Base-by-base conservation (phyloP, 2,113 vertebrate genomes). In the Chloropsis cyanopogon region DNA sequence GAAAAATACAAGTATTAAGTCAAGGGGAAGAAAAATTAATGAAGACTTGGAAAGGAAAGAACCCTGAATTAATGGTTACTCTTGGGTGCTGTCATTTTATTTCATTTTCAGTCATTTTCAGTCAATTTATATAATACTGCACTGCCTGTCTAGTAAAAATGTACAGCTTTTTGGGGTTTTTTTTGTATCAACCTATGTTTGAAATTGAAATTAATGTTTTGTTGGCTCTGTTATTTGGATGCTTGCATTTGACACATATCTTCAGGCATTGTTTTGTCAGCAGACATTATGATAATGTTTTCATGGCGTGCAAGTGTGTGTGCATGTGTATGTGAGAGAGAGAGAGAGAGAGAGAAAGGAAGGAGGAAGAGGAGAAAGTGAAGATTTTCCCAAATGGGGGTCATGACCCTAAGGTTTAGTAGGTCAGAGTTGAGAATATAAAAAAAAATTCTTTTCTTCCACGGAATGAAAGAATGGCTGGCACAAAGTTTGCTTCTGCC, bases 391-490 rank as follows among this genome's bases (percentile, higher is more conserved):
- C 88, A 90, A 91, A 78, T 81, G 76, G 11, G 10, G 71, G 69
- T 88, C 56, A 13, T 57, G 94, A 97, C 79, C 95, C 52, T 57
- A 42, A 46, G 56, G 69, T 88, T 82, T 86, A 90, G 63, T 68
- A 88, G 91, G 86, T 96, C 93, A 92, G 31, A 84, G 72, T 39
- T 95, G 65, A 97, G 84, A 70, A 92, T 94, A 28, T 12, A 44
- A 85, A 86, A 96, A 78, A 72, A 39, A 90, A 78, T 95, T 97
- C 95, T 95, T 95, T 95, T 97, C 54, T 79, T 94, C 78, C 47
- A 31, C 18, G 68, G 73, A 46, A 85, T n/a, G 84, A 59, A 95
- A 95, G 63, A 31, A 56, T 2, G 16, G 81, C 57, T 83, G 87
- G 56, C 37, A 66, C 52, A 54, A 16, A 88, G 4, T 54, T 79